Conservation (phyloP, 2,888 invertebrate species). For the Frankliniella intonsa region DNA sequence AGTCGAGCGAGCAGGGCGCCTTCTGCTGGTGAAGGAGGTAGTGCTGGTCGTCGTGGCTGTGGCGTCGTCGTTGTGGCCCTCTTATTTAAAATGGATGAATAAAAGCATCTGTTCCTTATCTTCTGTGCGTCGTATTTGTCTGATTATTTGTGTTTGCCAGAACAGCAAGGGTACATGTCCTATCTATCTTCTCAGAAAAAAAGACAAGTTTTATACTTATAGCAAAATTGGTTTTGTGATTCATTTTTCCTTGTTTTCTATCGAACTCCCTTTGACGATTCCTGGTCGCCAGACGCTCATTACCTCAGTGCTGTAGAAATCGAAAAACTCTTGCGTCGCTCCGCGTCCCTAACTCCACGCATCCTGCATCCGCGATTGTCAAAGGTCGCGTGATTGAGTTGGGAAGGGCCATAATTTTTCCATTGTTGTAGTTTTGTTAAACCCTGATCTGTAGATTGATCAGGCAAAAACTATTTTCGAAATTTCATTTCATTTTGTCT, state of each 20-base stretch:
- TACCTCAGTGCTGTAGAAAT: not conserved
- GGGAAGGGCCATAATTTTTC: not conserved
- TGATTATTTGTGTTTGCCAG: not conserved
- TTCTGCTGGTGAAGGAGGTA: not conserved
- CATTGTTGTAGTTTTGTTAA: not conserved
- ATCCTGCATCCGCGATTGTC: not conserved
- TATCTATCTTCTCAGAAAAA: too few species aligned
- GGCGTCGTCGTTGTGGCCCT: too few species aligned
- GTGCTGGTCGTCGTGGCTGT: not conserved
- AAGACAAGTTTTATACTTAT: too few species aligned
- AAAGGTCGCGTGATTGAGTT: not conserved
- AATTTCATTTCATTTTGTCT: not conserved
- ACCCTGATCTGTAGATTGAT: not conserved
- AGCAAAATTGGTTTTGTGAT: too few species aligned
- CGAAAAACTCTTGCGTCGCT: not conserved
- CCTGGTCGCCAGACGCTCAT: too few species aligned
- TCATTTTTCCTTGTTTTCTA: too few species aligned
- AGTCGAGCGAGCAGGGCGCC: not conserved
- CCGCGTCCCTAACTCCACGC: not conserved
- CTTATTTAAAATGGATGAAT: not conserved
- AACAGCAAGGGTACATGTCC: not conserved
- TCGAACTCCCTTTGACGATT: too few species aligned
- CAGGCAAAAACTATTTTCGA: not conserved
- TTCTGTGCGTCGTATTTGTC: not conserved
- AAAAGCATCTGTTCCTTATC: not conserved